phyloP scores from a whole-genome alignment of 1,140 invertebrate genomes.

The Habropoda laboriosa region DNA sequence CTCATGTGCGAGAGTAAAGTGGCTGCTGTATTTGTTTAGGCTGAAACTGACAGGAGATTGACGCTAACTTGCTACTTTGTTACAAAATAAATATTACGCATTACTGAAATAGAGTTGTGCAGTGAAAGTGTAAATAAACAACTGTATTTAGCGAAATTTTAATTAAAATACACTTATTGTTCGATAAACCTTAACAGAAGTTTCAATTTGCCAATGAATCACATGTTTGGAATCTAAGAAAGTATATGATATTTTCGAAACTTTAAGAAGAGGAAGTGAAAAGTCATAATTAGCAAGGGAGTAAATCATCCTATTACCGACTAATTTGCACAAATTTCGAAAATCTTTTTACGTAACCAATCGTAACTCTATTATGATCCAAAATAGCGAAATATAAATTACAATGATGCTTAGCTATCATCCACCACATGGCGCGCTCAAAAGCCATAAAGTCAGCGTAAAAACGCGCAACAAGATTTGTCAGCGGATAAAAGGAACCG shows the following conservation, averaged over 20 bases:
- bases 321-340: not conserved
- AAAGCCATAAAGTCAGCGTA: not conserved
- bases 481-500: not conserved
- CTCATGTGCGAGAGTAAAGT: not conserved
- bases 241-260: no score
- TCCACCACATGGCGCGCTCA: not conserved
- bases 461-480: not conserved
- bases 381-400: not conserved
- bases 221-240: no score
- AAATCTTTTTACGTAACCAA: not conserved
- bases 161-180: not conserved
- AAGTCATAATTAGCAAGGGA: no score
- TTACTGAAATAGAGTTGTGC: not conserved
- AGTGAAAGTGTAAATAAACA: not conserved
- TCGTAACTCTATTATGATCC: not conserved
- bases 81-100: not conserved
- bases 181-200: not conserved
- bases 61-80: not conserved
- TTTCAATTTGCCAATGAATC: no score
- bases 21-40: not conserved
- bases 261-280: no score
- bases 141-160: not conserved
- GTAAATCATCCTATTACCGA: not conserved
- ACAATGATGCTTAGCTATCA: not conserved
- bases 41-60: not conserved